Conservation (phyloP, 2,113 vertebrate species). For the Indicator maculatus region DNA sequence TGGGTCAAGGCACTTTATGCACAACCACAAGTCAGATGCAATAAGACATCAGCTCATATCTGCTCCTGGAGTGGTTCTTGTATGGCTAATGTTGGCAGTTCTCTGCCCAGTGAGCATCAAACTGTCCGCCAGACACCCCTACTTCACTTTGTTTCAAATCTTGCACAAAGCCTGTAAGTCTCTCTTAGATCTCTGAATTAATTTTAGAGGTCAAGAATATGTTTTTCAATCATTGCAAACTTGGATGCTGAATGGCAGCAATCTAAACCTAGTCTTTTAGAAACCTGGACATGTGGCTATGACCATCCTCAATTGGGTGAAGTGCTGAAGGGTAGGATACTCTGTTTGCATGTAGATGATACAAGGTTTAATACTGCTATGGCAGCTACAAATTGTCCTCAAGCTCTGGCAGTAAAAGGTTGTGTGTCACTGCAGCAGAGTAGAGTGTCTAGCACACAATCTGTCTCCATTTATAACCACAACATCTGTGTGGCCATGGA, state of each 20-base stretch:
- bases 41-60: neutral
- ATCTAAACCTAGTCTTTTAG: neutral
- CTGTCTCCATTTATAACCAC: constrained; percentile 23
- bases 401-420: neutral
- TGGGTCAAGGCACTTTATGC: neutral
- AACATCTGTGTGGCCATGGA: neutral
- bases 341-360: neutral
- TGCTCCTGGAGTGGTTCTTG: neutral
- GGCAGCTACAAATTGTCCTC: neutral
- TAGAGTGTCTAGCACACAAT: fast-evolving
- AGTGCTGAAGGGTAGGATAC: neutral
- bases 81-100: fast-evolving
- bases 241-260: neutral
- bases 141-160: neutral
- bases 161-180: neutral
- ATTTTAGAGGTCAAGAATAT: neutral
- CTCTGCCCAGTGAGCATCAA: neutral
- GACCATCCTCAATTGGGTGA: neutral
- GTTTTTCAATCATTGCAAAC: neutral
- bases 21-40: neutral
- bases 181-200: neutral
- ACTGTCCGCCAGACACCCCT: neutral
- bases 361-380: neutral
- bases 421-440: fast-evolving
- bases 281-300: fast-evolving